Conservation (phyloP, 2,888 invertebrate species). For the Bugulina stolonifera region DNA sequence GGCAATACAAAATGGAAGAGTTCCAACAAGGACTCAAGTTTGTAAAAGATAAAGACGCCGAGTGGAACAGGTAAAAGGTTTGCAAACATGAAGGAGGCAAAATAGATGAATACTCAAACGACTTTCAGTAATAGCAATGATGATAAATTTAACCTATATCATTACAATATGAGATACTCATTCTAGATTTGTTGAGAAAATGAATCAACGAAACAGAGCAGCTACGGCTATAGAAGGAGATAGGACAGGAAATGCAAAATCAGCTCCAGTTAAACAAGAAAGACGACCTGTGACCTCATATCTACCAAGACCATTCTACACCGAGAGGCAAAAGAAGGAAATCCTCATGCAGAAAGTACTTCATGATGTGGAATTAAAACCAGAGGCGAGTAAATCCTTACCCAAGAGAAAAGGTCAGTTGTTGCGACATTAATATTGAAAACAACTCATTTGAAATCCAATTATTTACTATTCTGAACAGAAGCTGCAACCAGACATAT, state of each 20-base stretch:
- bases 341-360: background rate
- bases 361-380: background rate
- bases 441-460: too few species aligned
- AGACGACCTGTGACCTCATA: slow-evolving; percentile 9
- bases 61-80: slow-evolving; percentile 18
- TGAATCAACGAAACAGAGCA: slow-evolving; percentile 15
- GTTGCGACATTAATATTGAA: background rate
- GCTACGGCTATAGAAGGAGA: slow-evolving; percentile 18
- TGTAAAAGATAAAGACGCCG: slow-evolving; percentile 22
- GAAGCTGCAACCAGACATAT: too few species aligned
- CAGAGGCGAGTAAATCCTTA: background rate
- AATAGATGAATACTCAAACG: too few species aligned
- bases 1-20: slow-evolving; percentile 6
- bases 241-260: background rate
- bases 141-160: too few species aligned
- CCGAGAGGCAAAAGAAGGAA: background rate
- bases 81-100: too few species aligned
- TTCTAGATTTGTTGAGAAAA: slow-evolving; percentile 15
- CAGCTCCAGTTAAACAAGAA: background rate
- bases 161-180: too few species aligned
- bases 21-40: slow-evolving; percentile 22
- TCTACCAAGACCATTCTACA: background rate
- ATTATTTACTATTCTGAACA: too few species aligned
- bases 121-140: too few species aligned
- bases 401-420: background rate